Evolutionary conservation across 2,113 vertebrate species (phyloP), one percentile per base, ranked within the genome.

Genomic region (Dendrocopos noguchii): DNA sequence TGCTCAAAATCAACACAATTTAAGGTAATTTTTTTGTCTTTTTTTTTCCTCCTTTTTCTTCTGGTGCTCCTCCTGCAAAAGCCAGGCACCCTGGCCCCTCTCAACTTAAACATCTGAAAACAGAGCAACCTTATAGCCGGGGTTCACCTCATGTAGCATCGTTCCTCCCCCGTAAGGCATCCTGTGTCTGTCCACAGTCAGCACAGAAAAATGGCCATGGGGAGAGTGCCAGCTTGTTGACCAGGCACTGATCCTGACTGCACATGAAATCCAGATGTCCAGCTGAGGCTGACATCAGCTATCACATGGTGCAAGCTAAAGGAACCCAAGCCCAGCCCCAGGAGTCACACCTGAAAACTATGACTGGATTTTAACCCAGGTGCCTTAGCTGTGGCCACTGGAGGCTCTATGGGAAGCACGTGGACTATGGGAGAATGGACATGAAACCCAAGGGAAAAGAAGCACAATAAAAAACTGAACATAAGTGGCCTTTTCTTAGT

Each of bases 361-460:
- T 53, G 39, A 61, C 20, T 55, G 63, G n/a, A 34, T 74, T 82
- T 93, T 90, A 83, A 80, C 9, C 42, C 24, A 21, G 18, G 13
- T 84, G 24, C 22, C 22, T 65, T 22, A 0, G 0, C 15, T 47
- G 42, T 64, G n/a, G 18, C 55, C 7, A 4, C 27, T 0, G 2
- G 33, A 39, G 44, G 14, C 39, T 76, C 24, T n/a, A 3, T 17
- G 18, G 60, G 18, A 90, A 86, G 61, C n/a, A 59, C 12, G 44
- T 0, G 0, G n/a, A n/a, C 64, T 86, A 22, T 28, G 0, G 0
- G 28, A 56, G 17, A 77, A 36, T 0, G 1, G 42, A 24, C 5
- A 7, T 4, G 47, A 78, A 93, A 84, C 29, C 9, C 27, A 44
- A 71, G 17, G 21, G 50, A 81, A 65, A 79, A 52, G 15, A 89